Percentiles rank a stretch among this genome's conserved stretches.
phyloP scores from a whole-genome alignment of 1,140 invertebrate genomes.

The Drosophila asahinai region DNA sequence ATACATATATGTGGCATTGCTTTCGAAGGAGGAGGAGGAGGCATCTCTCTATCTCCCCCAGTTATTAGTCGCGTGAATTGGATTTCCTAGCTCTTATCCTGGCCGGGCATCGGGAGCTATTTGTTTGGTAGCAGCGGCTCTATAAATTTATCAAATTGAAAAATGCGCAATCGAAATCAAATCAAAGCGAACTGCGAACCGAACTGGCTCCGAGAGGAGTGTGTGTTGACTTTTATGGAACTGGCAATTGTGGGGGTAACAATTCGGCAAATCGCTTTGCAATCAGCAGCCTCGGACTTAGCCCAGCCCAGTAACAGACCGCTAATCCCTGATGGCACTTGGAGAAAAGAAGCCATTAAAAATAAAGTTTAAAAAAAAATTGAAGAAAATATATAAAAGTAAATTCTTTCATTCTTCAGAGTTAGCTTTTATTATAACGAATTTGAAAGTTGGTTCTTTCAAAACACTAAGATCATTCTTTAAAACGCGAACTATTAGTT shows the following conservation, averaged over 20 bases:
- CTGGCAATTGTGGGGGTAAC: constrained; percentile 69
- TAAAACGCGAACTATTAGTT: too few species aligned
- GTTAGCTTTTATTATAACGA: too few species aligned
- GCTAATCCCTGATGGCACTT: constrained; percentile 36
- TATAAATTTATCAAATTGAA: constrained; percentile 82
- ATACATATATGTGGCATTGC: constrained; percentile 28
- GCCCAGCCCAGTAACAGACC: constrained; percentile 46
- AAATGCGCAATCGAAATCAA: constrained; percentile 78
- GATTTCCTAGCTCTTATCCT: constrained; percentile 66
- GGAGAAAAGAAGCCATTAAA: background rate
- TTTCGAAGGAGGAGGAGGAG: constrained; percentile 15
- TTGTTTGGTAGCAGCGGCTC: constrained; percentile 58
- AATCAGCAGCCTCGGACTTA: constrained; percentile 52
- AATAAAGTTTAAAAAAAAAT: background rate
- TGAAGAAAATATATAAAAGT: background rate
- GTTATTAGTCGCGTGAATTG: constrained; percentile 71
- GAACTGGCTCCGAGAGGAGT: constrained; percentile 28
- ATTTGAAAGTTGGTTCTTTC: too few species aligned
- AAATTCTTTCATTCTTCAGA: too few species aligned
- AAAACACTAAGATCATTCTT: too few species aligned
- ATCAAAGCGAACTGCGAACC: constrained; percentile 61
- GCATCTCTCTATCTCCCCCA: background rate
- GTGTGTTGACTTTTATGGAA: constrained; percentile 71
- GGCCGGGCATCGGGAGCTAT: constrained; percentile 51
- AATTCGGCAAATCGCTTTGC: constrained; percentile 71